These are phyloP conservation scores for Papilio xuthus DNA, from an alignment of 1,140 invertebrate species.

Conservation along the genomic window DNA sequence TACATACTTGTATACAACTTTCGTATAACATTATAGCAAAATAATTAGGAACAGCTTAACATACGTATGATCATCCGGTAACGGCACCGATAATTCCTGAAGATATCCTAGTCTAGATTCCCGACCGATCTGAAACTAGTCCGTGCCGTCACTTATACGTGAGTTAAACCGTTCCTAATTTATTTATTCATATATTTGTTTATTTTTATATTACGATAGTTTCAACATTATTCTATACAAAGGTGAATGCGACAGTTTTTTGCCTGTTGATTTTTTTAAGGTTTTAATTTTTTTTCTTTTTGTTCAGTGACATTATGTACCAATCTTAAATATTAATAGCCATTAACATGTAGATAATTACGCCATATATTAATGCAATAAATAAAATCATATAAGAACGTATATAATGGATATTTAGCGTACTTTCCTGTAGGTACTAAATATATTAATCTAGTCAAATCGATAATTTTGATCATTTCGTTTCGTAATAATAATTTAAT, in stretches of 20 bases:
- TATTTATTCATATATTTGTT: background rate
- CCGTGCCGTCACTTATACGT: no score
- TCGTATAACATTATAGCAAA: no score
- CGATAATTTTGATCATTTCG: conserved; percentile 57
- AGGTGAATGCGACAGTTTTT: background rate
- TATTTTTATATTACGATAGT: background rate
- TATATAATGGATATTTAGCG: conserved; percentile 33
- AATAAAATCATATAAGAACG: conserved; percentile 1
- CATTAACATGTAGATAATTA: background rate
- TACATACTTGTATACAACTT: no score
- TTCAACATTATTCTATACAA: background rate
- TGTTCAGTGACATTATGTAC: background rate
- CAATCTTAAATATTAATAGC: background rate
- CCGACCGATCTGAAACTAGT: no score
- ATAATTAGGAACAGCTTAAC: no score
- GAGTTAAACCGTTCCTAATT: no score
- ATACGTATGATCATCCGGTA: no score
- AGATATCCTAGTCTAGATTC: no score
- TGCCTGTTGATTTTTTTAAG: background rate
- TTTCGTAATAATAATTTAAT: conserved; percentile 33
- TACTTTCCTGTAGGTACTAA: conserved; percentile 63
- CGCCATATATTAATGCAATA: conserved; percentile 19
- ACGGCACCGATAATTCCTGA: no score
- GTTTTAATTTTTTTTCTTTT: background rate
- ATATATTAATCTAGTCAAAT: conserved; percentile 76